Percentiles rank a stretch among this genome's conserved stretches.
These are phyloP conservation scores for Pristionchus maxplancki DNA, from an alignment of 2,888 invertebrate species.

Conservation along the genomic window DNA sequence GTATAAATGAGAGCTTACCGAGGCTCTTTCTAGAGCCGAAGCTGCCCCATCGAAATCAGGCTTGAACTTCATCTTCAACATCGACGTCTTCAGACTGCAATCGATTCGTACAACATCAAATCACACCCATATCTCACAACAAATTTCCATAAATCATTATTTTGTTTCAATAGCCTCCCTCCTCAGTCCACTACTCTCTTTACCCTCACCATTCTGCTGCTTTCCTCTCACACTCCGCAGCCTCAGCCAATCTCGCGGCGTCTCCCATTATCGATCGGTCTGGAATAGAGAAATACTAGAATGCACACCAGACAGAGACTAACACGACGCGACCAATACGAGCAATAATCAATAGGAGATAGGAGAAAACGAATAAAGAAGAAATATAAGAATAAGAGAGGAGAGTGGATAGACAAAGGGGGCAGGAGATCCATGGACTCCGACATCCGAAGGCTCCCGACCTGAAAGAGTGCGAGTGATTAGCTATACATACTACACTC, in stretches of 20 bases:
- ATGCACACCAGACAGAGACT: not conserved
- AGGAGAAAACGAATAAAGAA: not conserved
- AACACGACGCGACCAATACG: constrained; percentile 41
- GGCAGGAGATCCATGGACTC: not conserved
- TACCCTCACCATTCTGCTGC: constrained; percentile 72
- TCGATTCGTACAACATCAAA: not conserved
- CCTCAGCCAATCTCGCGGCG: constrained; percentile 68
- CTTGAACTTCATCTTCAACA: constrained; percentile 90
- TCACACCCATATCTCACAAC: not conserved
- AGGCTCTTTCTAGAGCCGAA: constrained; percentile 93
- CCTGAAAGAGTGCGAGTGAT: not conserved
- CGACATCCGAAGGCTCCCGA: not conserved
- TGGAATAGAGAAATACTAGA: not conserved
- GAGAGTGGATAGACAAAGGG: not conserved
- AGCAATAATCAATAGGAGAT: not conserved
- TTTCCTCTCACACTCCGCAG: constrained; percentile 70
- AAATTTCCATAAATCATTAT: no score
- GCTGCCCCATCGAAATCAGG: constrained; percentile 95
- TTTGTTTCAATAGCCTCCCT: no score
- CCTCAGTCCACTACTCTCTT: not conserved
- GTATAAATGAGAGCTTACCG: no score
- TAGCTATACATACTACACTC: not conserved
- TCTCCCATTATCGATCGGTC: constrained; percentile 59
- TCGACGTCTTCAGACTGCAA: constrained; percentile 88
- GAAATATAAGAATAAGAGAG: not conserved